These are phyloP conservation scores for Hormiphora californensis DNA, from an alignment of 37 sponge, comb jelly and placozoan species.

Conservation along the genomic window DNA sequence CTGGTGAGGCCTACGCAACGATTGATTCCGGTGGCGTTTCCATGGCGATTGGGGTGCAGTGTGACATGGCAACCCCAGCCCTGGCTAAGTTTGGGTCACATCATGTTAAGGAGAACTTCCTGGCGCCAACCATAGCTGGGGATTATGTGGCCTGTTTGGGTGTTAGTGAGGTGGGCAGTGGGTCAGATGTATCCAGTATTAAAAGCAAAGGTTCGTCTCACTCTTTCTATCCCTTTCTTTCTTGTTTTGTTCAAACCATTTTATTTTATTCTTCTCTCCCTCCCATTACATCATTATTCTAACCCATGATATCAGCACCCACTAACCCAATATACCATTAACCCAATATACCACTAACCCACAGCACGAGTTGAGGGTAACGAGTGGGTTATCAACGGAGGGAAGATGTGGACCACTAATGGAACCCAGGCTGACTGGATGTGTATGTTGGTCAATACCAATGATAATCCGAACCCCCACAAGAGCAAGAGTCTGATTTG, in stretches of 20 bases:
- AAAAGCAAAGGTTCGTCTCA: slow-evolving; percentile 65
- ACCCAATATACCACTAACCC: neutral
- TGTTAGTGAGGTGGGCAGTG: slow-evolving; percentile 85
- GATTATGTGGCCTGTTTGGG: slow-evolving; percentile 87
- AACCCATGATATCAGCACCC: too few relatives aligned
- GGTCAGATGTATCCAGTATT: slow-evolving; percentile 93
- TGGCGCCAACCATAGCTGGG: slow-evolving; percentile 71
- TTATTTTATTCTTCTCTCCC: neutral
- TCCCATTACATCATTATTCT: neutral
- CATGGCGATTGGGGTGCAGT: slow-evolving; percentile 96
- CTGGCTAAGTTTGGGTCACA: slow-evolving; percentile 80
- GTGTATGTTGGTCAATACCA: slow-evolving; percentile 80
- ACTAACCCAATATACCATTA: too few relatives aligned
- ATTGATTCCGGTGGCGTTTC: slow-evolving; percentile 74
- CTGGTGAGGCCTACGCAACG: slow-evolving; percentile 80
- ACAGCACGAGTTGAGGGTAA: slow-evolving; percentile 57
- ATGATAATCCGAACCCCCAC: slow-evolving; percentile 67
- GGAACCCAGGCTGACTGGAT: slow-evolving; percentile 97
- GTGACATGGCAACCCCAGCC: slow-evolving; percentile 94
- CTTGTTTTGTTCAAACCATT: neutral
- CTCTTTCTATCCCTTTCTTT: neutral
- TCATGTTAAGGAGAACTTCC: slow-evolving; percentile 76
- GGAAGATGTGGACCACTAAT: slow-evolving; percentile 96
- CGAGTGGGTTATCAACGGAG: slow-evolving; percentile 89
- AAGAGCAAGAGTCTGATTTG: slow-evolving; percentile 93